Base-by-base conservation (phyloP, 2,797 vertebrate genomes). In the Rachycentron canadum region DNA sequence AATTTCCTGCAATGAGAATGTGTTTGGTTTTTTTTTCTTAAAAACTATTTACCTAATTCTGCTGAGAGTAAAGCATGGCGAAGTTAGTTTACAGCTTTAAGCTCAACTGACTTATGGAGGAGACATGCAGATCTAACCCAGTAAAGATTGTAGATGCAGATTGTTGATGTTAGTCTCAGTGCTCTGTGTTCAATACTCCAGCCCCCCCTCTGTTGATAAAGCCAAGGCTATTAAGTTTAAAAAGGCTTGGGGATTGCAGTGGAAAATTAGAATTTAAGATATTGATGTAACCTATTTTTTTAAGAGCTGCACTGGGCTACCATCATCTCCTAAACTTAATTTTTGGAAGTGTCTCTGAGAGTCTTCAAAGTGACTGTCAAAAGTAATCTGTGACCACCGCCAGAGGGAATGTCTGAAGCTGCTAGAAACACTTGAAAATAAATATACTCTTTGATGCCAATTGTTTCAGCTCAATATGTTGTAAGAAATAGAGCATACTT, bases 361-460 rank as follows among this genome's bases (percentile, higher is more conserved):
- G 76, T 49, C 79, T 70, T 69, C 17, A 16, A 72, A 82, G 62
- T 60, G 69, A 62, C 66, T 79, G 59, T 83, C 64, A 53, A 38
- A 74, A 57, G 49, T 41, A 57, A 65, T 82, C 50, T 78, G 52
- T 53, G 55, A 69, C 40, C 34, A 43, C 45, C 21, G 76, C 50
- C 69, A 56, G 64, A 38, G 73, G 64, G 64, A 57, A 73, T 61
- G 72, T 79, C 65, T 78, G 41, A 73, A 65, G 53, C 36, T 25
- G 8, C 57, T 66, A 62, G 28, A 70, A 47, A 52, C 30, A 64
- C 34, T 69, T 57, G 32, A 68, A 79, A 73, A 69, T 55, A 64
- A 79, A 63, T 52, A 55, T n/a, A 26, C 58, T 78, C 58, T 79
- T 79, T 71, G 69, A 76, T 78, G 77, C 34, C 57, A 79, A 75